phyloP scores from a whole-genome alignment of 2,113 vertebrate species.

The Forbesichthys papilliferus region DNA sequence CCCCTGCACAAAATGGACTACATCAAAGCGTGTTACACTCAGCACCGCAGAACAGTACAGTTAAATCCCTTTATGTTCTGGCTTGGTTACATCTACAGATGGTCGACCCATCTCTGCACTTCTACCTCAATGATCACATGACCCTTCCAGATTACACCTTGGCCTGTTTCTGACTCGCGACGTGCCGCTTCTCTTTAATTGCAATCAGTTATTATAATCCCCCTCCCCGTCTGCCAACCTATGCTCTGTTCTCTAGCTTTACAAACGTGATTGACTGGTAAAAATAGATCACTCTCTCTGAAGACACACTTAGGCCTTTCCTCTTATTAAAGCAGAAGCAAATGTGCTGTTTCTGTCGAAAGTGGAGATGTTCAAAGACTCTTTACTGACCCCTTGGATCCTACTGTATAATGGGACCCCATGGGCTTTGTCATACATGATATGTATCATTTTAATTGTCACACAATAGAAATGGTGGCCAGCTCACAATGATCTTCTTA shows the following conservation, averaged over 20 bases:
- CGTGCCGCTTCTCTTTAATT: constrained; percentile 54
- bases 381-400: constrained; percentile 36
- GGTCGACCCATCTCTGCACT: constrained; percentile 16
- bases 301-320: constrained; percentile 6
- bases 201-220: constrained; percentile 39
- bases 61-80: constrained; percentile 32
- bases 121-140: constrained; percentile 36
- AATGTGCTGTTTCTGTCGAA: constrained; percentile 26
- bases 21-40: constrained; percentile 51
- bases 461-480: constrained; percentile 15
- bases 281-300: constrained; percentile 27
- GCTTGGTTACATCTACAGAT: constrained; percentile 39
- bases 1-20: constrained; percentile 21
- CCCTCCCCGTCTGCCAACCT: background rate
- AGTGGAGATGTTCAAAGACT: constrained; percentile 39
- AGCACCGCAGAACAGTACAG: constrained; percentile 10
- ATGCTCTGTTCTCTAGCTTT: constrained; percentile 3
- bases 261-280: constrained; percentile 8
- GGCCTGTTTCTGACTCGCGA: constrained; percentile 41
- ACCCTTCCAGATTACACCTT: constrained; percentile 36
- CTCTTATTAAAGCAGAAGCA: constrained; percentile 40
- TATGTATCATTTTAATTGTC: constrained; percentile 64
- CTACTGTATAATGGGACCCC: constrained; percentile 55
- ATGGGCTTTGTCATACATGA: constrained; percentile 56
- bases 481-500: constrained; percentile 27